Conservation (phyloP, 2,113 vertebrate genomes). For the Oostethus manadensis region DNA sequence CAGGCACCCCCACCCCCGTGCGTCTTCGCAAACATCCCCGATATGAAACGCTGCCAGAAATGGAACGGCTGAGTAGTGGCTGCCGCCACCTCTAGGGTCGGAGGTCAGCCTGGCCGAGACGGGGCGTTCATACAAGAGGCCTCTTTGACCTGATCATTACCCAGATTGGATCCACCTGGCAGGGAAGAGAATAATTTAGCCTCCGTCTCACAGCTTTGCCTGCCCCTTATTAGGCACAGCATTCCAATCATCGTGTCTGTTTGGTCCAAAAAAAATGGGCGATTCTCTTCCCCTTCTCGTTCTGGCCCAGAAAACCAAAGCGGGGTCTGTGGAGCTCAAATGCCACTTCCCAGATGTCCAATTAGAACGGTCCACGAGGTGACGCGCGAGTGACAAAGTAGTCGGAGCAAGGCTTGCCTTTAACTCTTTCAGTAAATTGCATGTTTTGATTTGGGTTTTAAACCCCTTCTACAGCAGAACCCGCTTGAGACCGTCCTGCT, state of each 20-base stretch:
- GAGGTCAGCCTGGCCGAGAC: conserved; percentile 52
- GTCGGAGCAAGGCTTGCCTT: not conserved
- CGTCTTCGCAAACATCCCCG: conserved; percentile 54
- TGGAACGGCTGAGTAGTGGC: conserved; percentile 48
- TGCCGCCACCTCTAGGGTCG: conserved; percentile 59
- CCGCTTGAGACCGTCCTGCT: too few species aligned
- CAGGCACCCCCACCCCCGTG: conserved; percentile 30
- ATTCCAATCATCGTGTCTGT: conserved; percentile 32
- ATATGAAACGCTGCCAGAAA: conserved; percentile 63
- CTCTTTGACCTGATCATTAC: conserved; percentile 54
- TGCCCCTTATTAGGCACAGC: conserved; percentile 36
- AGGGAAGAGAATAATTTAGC: conserved; percentile 30
- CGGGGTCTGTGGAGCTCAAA: conserved; percentile 29
- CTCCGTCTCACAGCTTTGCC: conserved; percentile 21
- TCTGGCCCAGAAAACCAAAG: conserved; percentile 30
- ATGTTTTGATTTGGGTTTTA: not conserved
- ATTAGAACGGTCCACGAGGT: conserved; percentile 23
- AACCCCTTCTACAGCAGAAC: too few species aligned
- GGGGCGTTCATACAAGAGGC: conserved; percentile 40
- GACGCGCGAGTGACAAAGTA: conserved; percentile 1
- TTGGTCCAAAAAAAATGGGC: conserved; percentile 48
- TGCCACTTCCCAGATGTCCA: conserved; percentile 29
- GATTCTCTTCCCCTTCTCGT: conserved; percentile 36
- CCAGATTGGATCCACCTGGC: conserved; percentile 65
- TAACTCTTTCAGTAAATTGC: conserved; percentile 17